Evolutionary conservation across 2,797 vertebrate species (phyloP).

Genomic region (Pangasius macronema): DNA sequence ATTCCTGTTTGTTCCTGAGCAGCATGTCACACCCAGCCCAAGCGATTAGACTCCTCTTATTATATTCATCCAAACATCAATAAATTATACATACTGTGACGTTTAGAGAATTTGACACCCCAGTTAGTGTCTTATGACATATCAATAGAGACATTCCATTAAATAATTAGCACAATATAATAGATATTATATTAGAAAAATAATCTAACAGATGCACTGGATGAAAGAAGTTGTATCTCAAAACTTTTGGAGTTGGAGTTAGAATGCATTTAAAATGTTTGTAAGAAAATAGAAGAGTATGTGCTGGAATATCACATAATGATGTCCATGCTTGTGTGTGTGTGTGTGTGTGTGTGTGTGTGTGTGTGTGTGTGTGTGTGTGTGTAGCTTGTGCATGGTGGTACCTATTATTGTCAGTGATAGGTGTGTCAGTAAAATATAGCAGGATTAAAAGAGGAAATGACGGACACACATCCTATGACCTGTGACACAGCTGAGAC

Average conservation of each 20-base stretch:
- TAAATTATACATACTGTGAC: conserved; percentile 36
- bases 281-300: neutral
- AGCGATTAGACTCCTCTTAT: neutral
- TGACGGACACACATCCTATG: conserved; percentile 73
- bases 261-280: neutral
- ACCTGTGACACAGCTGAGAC: conserved; percentile 69
- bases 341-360: neutral
- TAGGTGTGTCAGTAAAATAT: conserved; percentile 52
- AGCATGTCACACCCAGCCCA: conserved; percentile 25
- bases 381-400: neutral
- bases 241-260: no score
- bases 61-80: conserved; percentile 15
- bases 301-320: neutral
- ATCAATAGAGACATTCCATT: neutral
- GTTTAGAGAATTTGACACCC: neutral
- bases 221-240: neutral
- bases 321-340: neutral
- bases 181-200: neutral
- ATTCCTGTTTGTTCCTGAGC: conserved; percentile 39
- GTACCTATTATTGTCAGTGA: conserved; percentile 35
- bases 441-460: conserved; percentile 61
- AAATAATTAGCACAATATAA: neutral
- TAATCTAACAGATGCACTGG: neutral
- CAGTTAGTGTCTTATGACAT: neutral
- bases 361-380: conserved; percentile 12